These are phyloP conservation scores for Nebria ingens DNA, from an alignment of 1,140 invertebrate genomes.

Conservation along the genomic window DNA sequence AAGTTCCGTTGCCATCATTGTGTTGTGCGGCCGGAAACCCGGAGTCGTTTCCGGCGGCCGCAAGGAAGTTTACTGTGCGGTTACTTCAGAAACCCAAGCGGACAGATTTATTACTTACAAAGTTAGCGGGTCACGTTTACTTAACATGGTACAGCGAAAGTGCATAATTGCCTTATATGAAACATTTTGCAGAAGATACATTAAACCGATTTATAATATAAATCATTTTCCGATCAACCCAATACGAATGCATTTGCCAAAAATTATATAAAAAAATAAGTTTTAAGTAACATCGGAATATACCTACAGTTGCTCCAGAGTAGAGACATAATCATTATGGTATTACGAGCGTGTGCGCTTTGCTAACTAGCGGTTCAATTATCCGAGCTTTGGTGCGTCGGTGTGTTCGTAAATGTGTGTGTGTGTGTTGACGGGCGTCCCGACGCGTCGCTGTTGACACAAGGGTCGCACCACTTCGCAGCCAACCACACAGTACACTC, in stretches of 20 bases:
- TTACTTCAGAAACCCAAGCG: slow-evolving; percentile 17
- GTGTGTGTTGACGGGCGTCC: not conserved
- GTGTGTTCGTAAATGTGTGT: no score
- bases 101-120: not conserved
- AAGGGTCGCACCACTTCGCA: not conserved
- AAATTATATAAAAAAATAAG: no score
- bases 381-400: not conserved
- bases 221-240: no score
- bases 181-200: no score
- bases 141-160: no score
- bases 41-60: slow-evolving; percentile 22
- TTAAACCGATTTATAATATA: no score
- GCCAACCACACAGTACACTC: not conserved
- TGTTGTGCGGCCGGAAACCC: slow-evolving; percentile 17
- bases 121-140: not conserved
- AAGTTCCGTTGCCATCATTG: not conserved
- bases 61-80: slow-evolving; percentile 24
- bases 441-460: not conserved
- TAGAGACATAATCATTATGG: not conserved
- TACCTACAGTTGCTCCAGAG: no score
- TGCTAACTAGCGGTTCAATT: not conserved
- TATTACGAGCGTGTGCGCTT: not conserved
- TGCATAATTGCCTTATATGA: no score
- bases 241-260: no score
- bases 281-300: no score